Evolutionary conservation across 2,797 vertebrate species (phyloP).

Genomic region (Liasis olivaceus): DNA sequence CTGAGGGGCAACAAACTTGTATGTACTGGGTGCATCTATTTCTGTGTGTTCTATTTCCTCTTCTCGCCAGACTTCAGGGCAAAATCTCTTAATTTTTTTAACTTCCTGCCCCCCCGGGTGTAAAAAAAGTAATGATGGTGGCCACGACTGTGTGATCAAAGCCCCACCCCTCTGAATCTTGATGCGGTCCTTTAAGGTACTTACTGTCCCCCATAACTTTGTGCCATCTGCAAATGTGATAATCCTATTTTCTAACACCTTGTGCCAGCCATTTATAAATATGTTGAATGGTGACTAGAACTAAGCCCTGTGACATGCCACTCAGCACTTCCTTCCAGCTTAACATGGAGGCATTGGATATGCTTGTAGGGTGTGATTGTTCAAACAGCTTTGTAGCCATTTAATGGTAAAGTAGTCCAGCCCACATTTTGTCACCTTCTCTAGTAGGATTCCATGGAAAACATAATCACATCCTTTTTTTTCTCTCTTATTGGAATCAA

Average conservation of each 20-base stretch:
- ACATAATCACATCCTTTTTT: neutral
- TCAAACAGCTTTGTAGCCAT: neutral
- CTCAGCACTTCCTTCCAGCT: neutral
- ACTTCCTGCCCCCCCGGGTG: neutral
- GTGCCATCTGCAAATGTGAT: too few species aligned
- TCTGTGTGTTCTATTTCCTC: neutral
- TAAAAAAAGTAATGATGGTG: neutral
- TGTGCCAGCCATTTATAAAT: neutral
- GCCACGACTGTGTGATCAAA: neutral
- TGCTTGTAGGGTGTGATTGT: neutral
- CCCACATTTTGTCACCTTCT: neutral
- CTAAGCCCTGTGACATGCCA: neutral
- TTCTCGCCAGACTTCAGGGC: neutral
- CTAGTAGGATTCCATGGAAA: neutral
- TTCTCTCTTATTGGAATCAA: neutral
- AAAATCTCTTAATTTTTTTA: neutral
- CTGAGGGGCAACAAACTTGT: slow-evolving; percentile 25
- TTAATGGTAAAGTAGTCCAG: neutral
- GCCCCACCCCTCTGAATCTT: neutral
- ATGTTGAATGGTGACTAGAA: neutral
- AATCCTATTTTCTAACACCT: too few species aligned
- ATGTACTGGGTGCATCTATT: slow-evolving; percentile 6
- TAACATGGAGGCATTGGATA: neutral
- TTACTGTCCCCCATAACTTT: too few species aligned
- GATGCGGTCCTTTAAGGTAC: too few species aligned